Evolutionary conservation across 2,888 invertebrate species (phyloP).

Genomic region (Ariolimax columbianus): DNA sequence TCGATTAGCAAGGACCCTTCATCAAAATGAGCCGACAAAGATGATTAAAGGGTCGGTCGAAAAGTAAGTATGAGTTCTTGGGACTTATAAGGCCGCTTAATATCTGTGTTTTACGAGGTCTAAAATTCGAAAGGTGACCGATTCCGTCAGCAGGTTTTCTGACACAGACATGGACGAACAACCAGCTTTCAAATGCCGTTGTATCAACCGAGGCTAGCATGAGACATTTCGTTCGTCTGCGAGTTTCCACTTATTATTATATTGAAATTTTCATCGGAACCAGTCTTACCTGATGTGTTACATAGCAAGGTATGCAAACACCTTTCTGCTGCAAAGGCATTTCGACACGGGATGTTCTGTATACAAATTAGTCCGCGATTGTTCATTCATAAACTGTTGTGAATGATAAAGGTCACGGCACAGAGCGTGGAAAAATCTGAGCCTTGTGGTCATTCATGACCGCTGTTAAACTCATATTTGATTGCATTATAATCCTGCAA

Average conservation of each 20-base stretch:
- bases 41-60: constrained; percentile 68
- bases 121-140: constrained; percentile 54
- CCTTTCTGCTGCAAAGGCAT: constrained; percentile 24
- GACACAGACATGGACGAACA: constrained; percentile 34
- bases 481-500: not conserved
- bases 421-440: constrained; percentile 48
- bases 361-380: constrained; percentile 48
- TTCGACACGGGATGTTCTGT: constrained; percentile 44
- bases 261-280: not conserved
- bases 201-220: not conserved
- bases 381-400: constrained; percentile 59
- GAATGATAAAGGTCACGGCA: constrained; percentile 57
- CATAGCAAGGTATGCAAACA: not conserved
- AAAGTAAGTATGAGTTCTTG: constrained; percentile 64
- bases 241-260: not conserved
- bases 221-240: not conserved
- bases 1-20: constrained; percentile 48
- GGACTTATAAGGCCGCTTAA: constrained; percentile 1
- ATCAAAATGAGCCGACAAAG: constrained; percentile 60
- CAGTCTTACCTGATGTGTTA: not conserved
- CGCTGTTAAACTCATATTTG: not conserved
- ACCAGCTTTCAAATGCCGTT: not conserved
- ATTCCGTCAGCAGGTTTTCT: constrained; percentile 38
- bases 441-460: constrained; percentile 49
- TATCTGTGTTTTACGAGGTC: constrained; percentile 44